Conservation (phyloP, 2,888 invertebrate species). For the Mycalesis mineus region DNA sequence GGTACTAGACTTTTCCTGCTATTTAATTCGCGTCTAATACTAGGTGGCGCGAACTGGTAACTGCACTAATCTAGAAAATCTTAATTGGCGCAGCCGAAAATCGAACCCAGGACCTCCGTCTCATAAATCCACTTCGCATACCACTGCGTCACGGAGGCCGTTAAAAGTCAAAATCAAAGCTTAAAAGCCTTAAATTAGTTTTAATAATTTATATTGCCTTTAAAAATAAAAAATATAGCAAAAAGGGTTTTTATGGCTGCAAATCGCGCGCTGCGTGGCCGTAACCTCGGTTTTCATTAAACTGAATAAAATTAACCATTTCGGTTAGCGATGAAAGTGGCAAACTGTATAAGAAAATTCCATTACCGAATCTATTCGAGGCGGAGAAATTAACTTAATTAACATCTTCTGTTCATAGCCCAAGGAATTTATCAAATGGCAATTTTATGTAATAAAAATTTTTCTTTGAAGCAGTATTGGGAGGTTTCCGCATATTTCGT, state of each 20-base stretch:
- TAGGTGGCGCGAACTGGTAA: too few species aligned
- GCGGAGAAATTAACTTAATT: slow-evolving; percentile 11
- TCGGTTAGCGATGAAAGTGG: slow-evolving; percentile 10
- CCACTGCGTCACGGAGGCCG: too few species aligned
- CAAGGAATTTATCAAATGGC: not conserved
- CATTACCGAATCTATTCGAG: slow-evolving; percentile 17
- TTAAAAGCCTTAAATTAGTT: too few species aligned
- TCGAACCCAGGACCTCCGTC: too few species aligned
- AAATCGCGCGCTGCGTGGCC: not conserved
- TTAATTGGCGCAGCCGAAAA: too few species aligned
- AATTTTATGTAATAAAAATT: not conserved
- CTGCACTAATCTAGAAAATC: too few species aligned
- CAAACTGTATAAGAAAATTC: slow-evolving; percentile 19
- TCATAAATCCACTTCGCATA: too few species aligned
- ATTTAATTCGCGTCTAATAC: too few species aligned
- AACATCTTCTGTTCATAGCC: not conserved
- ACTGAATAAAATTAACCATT: slow-evolving; percentile 19
- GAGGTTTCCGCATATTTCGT: not conserved
- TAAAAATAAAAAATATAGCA: not conserved
- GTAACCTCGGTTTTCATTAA: slow-evolving; percentile 13
- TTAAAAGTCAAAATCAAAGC: too few species aligned
- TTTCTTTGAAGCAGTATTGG: not conserved
- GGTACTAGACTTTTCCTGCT: too few species aligned
- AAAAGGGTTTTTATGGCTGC: not conserved
- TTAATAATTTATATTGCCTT: too few species aligned